Conservation (phyloP, 2,888 invertebrate genomes). For the Chrysina gloriosa region DNA sequence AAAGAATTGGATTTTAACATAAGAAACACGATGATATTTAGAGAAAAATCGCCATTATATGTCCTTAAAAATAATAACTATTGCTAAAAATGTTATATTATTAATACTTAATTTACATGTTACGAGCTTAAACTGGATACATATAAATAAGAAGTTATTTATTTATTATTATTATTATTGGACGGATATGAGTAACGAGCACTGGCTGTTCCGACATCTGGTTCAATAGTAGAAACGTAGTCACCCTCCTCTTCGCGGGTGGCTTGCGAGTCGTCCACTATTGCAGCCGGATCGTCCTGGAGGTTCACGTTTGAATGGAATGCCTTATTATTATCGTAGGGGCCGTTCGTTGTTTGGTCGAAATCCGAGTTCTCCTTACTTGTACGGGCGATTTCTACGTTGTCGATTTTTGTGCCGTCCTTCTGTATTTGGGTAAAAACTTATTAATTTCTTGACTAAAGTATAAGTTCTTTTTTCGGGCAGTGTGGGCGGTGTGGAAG, state of each 20-base stretch:
- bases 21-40: neutral
- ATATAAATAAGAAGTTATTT: slow-evolving; percentile 45
- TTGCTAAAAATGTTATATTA: slow-evolving; percentile 45
- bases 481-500: slow-evolving; percentile 66
- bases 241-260: slow-evolving; percentile 64
- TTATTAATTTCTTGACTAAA: slow-evolving; percentile 68
- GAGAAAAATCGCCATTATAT: slow-evolving; percentile 5
- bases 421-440: slow-evolving; percentile 69
- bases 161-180: slow-evolving; percentile 41
- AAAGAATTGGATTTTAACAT: slow-evolving; percentile 21
- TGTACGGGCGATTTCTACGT: slow-evolving; percentile 56
- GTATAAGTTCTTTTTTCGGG: slow-evolving; percentile 47
- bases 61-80: slow-evolving; percentile 31
- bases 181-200: slow-evolving; percentile 53
- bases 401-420: slow-evolving; percentile 56
- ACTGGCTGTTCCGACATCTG: slow-evolving; percentile 67
- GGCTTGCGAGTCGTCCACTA: slow-evolving; percentile 61
- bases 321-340: slow-evolving; percentile 70
- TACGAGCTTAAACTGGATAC: slow-evolving; percentile 44
- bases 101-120: slow-evolving; percentile 44
- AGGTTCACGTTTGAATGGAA: slow-evolving; percentile 64
- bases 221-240: slow-evolving; percentile 70
- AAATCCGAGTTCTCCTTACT: slow-evolving; percentile 58
- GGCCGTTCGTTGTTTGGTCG: slow-evolving; percentile 69
- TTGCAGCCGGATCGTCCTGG: slow-evolving; percentile 70